phyloP scores from a whole-genome alignment of 2,797 vertebrate species.

The Pangasius macronema region DNA sequence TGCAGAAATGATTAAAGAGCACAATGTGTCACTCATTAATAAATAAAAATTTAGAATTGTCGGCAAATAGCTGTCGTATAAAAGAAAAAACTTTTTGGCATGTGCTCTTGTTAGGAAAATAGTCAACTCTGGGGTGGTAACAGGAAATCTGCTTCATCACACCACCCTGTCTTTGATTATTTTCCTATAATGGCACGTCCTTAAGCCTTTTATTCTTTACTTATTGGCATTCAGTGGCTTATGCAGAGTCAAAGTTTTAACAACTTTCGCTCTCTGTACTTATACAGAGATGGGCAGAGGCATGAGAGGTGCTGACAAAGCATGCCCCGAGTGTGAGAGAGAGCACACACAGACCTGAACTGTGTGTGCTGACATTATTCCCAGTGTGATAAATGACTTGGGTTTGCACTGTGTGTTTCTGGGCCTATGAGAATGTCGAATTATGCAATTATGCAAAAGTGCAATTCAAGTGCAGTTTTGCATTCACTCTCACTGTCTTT shows the following conservation, averaged over 20 bases:
- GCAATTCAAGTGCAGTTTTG: slow-evolving; percentile 42
- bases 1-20: neutral
- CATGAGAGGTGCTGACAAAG: slow-evolving; percentile 45
- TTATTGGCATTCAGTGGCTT: neutral
- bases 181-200: neutral
- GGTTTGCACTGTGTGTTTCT: slow-evolving; percentile 38
- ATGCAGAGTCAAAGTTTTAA: slow-evolving; percentile 8
- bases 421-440: slow-evolving; percentile 36
- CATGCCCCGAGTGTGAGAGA: slow-evolving; percentile 17
- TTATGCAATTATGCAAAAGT: slow-evolving; percentile 49
- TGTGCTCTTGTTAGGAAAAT: neutral
- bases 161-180: neutral
- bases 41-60: neutral
- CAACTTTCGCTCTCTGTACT: slow-evolving; percentile 11
- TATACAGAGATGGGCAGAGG: slow-evolving; percentile 25
- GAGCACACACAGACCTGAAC: slow-evolving; percentile 14
- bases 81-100: neutral
- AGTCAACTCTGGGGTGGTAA: neutral
- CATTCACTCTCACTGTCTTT: slow-evolving; percentile 4
- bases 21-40: neutral
- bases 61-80: neutral
- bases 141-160: neutral
- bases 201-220: neutral
- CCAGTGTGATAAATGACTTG: slow-evolving; percentile 49
- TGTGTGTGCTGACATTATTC: slow-evolving; percentile 36